A percentile compares a stretch with the other conserved stretches of the same genome.
Evolutionary conservation across 2,113 vertebrate genomes (phyloP).

Genomic region (Fregetta grallaria): DNA sequence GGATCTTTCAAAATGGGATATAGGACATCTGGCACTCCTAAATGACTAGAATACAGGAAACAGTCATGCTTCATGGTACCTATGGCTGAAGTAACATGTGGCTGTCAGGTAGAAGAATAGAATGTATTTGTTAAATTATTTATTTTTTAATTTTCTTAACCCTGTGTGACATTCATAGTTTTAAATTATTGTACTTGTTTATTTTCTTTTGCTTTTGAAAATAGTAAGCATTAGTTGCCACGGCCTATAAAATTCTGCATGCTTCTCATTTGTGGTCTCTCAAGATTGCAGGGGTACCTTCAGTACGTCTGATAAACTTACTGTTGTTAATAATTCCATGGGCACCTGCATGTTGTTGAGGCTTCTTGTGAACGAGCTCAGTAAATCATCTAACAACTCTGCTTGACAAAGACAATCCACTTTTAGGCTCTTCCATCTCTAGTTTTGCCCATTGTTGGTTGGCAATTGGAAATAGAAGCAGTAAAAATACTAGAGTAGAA

Average conservation of each 20-base stretch:
- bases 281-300: neutral
- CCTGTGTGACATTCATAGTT: neutral
- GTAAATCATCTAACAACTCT: neutral
- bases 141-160: neutral
- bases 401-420: neutral
- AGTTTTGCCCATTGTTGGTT: neutral
- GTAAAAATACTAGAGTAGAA: neutral
- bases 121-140: neutral
- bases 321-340: neutral
- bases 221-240: neutral
- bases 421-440: neutral
- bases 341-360: neutral
- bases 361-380: neutral
- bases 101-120: neutral
- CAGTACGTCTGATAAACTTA: neutral
- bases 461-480: neutral
- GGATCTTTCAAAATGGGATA: neutral
- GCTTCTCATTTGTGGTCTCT: neutral
- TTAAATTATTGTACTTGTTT: neutral
- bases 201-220: neutral
- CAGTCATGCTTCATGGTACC: neutral
- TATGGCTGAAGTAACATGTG: neutral
- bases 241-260: neutral
- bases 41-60: neutral
- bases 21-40: neutral